These are phyloP conservation scores for Crocallis elinguaria DNA, from an alignment of 2,888 invertebrate species.

Conservation along the genomic window DNA sequence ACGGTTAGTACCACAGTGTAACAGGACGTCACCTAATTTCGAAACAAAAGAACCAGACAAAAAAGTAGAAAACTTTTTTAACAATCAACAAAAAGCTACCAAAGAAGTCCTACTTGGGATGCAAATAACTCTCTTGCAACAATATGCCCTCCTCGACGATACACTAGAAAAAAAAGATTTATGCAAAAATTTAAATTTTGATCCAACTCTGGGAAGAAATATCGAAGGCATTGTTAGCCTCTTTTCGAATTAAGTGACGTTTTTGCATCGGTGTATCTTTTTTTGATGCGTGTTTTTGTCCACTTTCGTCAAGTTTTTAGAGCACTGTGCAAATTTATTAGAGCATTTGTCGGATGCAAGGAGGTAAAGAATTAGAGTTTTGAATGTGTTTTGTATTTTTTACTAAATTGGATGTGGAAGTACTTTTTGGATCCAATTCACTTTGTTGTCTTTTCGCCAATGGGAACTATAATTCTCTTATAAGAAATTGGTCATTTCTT, in stretches of 20 bases:
- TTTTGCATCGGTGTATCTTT: slow-evolving; percentile 46
- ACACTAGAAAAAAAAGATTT: slow-evolving; percentile 29
- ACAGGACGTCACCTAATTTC: slow-evolving; percentile 51
- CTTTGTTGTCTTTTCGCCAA: not conserved
- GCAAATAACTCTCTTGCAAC: slow-evolving; percentile 74
- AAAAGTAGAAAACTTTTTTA: slow-evolving; percentile 69
- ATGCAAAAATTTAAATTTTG: slow-evolving; percentile 71
- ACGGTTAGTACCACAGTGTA: slow-evolving; percentile 33
- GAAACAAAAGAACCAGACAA: slow-evolving; percentile 59
- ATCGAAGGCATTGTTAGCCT: slow-evolving; percentile 74
- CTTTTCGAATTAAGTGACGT: slow-evolving; percentile 72
- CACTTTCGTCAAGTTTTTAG: slow-evolving; percentile 73
- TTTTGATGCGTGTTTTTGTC: slow-evolving; percentile 60
- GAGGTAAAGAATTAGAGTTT: slow-evolving; percentile 43
- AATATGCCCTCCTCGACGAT: slow-evolving; percentile 70
- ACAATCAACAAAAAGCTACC: slow-evolving; percentile 68
- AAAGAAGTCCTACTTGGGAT: slow-evolving; percentile 70
- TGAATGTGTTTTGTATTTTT: slow-evolving; percentile 17
- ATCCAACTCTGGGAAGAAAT: slow-evolving; percentile 64
- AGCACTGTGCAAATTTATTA: slow-evolving; percentile 66
- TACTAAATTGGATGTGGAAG: slow-evolving; percentile 20
- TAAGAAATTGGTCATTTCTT: too few relatives aligned
- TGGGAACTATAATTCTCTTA: not conserved
- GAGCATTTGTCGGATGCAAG: slow-evolving; percentile 58
- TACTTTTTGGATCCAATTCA: not conserved